Evolutionary conservation across 2,113 vertebrate genomes (phyloP), one percentile per base, ranked within the genome.

Genomic region (Chloroceryle aenea): DNA sequence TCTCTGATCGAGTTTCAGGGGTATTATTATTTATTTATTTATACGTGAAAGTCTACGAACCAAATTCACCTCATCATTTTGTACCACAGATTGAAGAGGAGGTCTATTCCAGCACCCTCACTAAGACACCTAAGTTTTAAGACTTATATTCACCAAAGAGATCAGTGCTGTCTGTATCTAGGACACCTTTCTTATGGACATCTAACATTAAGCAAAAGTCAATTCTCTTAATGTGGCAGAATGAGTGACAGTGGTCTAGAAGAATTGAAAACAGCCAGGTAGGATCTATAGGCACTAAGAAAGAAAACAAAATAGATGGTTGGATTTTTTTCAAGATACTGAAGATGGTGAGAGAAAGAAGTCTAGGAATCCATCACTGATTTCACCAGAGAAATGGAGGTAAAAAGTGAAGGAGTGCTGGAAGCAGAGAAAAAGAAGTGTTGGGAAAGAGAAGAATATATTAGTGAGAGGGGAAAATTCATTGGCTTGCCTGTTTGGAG

Each of bases 11-110:
- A 68, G 62, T 95, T 94, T 67, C 95, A 81, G 88, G 81, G 90
- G 74, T 95, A 69, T 76, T 84, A n/a, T 85, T 90, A 74, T 79
- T 75, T 90, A 87, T 95, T 89, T 94, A 95, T 93, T 91, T 94
- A 42, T 69, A 48, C 68, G 32, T 1, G 7, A 36, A 90, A 56
- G 72, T 14, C 85, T 59, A 29, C 8, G 73, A 92, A 93, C 38
- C 87, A 90, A 94, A 79, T 76, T 92, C 84, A 87, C 76, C 73
- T 93, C 90, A 52, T 68, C 25, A 3, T 59, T 77, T 74, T 1
- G 2, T 27, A 36, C 26, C 9, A 47, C 2, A 23, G 74, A 38
- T 17, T 45, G 62, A 43, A 89, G 64, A 85, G 34, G 34, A 7
- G 0, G 0, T 62, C 42, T 42, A 13, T 12, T 62, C 48, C 61